phyloP scores from a whole-genome alignment of 2,888 invertebrate genomes.

The Patella caerulea region DNA sequence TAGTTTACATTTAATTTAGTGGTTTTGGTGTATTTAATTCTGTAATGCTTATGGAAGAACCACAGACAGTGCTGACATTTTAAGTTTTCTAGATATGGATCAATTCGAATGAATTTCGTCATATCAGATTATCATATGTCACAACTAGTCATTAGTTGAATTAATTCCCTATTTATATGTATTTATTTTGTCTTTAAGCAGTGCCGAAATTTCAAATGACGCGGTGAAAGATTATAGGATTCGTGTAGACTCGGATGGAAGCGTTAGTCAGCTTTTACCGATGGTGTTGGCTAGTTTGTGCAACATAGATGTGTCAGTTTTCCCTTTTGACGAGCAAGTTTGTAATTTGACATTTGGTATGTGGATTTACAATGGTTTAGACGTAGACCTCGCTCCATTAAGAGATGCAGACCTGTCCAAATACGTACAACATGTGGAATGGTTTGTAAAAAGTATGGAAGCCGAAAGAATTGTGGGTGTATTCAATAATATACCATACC shows the following conservation, averaged over 20 bases:
- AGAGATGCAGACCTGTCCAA: slow-evolving; percentile 30
- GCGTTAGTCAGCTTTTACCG: slow-evolving; percentile 11
- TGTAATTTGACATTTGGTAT: slow-evolving; percentile 99
- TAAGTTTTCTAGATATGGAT: too few species aligned
- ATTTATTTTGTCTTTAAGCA: slow-evolving; percentile 4
- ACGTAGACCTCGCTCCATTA: slow-evolving; percentile 36
- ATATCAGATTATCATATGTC: background rate
- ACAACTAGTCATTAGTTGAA: background rate
- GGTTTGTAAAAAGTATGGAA: slow-evolving; percentile 33
- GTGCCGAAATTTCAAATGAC: slow-evolving; percentile 15
- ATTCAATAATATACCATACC: slow-evolving; percentile 33
- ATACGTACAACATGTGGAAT: slow-evolving; percentile 44
- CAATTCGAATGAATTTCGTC: too few species aligned
- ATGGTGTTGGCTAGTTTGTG: slow-evolving; percentile 54
- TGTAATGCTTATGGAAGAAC: too few species aligned
- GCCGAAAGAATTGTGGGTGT: slow-evolving; percentile 23
- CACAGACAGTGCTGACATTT: too few species aligned
- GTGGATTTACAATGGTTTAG: slow-evolving; percentile 82
- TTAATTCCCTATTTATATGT: background rate
- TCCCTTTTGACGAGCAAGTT: slow-evolving; percentile 89
- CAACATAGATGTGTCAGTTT: slow-evolving; percentile 58
- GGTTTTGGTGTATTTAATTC: too few species aligned
- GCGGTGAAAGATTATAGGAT: slow-evolving; percentile 17
- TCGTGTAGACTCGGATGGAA: background rate
- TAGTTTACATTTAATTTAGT: too few species aligned